These are phyloP conservation scores for Hetaerina titia DNA, from an alignment of 2,888 invertebrate genomes.

Conservation along the genomic window DNA sequence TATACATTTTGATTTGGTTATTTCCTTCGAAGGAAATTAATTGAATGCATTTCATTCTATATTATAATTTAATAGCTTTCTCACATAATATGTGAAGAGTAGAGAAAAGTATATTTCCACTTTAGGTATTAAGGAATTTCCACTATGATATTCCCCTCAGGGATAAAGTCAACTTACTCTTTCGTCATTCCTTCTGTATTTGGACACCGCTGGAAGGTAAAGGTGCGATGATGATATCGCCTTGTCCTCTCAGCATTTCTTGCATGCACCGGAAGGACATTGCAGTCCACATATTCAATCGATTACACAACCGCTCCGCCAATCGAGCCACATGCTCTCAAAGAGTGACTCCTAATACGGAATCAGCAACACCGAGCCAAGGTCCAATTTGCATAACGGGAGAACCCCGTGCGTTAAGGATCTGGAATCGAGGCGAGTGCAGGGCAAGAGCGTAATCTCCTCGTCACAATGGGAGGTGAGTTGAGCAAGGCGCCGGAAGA, in stretches of 20 bases:
- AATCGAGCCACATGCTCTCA: background rate
- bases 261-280: background rate
- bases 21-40: too few relatives aligned
- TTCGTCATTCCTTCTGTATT: background rate
- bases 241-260: background rate
- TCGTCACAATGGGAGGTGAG: background rate
- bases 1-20: too few relatives aligned
- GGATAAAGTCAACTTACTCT: background rate
- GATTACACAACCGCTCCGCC: background rate
- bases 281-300: background rate
- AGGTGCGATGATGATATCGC: slow-evolving; percentile 1
- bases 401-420: background rate
- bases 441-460: background rate
- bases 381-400: background rate
- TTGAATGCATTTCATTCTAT: too few relatives aligned
- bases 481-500: background rate
- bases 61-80: too few relatives aligned
- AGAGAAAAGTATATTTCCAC: too few relatives aligned
- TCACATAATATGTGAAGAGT: too few relatives aligned
- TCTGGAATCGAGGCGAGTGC: background rate
- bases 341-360: background rate
- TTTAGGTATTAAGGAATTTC: too few relatives aligned
- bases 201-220: background rate
- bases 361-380: background rate
- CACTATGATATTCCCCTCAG: too few relatives aligned